phyloP scores from a whole-genome alignment of 2,113 vertebrate genomes.

The Phalacrocorax pelagicus region DNA sequence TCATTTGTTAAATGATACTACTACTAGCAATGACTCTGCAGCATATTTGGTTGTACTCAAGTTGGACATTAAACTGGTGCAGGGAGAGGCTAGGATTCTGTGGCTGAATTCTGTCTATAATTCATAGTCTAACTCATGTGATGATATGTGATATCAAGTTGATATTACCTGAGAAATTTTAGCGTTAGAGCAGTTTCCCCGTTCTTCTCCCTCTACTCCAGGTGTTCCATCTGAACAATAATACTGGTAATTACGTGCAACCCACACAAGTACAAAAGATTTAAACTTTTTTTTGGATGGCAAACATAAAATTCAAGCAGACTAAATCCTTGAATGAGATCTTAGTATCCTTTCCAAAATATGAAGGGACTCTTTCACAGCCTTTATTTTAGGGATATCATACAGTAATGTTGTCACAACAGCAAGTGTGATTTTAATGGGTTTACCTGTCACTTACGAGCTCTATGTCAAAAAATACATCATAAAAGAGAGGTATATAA shows the following conservation, averaged over 20 bases:
- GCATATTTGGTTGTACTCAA: not conserved
- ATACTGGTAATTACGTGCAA: not conserved
- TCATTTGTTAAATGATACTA: not conserved
- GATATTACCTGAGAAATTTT: not conserved
- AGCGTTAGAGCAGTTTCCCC: not conserved
- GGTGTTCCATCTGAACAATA: not conserved
- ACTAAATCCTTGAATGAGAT: not conserved
- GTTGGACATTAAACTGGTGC: not conserved
- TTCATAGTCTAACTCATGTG: not conserved
- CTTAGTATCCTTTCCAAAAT: not conserved
- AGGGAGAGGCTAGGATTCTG: not conserved
- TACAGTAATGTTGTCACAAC: not conserved
- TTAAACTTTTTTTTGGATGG: not conserved
- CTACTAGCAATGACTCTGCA: not conserved
- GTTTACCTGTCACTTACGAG: not conserved
- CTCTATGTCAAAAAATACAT: not conserved
- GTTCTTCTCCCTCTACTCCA: not conserved
- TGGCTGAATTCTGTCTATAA: not conserved
- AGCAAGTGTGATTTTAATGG: not conserved
- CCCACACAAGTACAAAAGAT: not conserved
- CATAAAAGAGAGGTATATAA: not conserved
- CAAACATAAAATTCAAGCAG: not conserved
- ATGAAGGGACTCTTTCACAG: not conserved
- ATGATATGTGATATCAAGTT: not conserved
- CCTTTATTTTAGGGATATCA: not conserved